Conservation (phyloP, 2,888 invertebrate species). For the Orchestes rusci region DNA sequence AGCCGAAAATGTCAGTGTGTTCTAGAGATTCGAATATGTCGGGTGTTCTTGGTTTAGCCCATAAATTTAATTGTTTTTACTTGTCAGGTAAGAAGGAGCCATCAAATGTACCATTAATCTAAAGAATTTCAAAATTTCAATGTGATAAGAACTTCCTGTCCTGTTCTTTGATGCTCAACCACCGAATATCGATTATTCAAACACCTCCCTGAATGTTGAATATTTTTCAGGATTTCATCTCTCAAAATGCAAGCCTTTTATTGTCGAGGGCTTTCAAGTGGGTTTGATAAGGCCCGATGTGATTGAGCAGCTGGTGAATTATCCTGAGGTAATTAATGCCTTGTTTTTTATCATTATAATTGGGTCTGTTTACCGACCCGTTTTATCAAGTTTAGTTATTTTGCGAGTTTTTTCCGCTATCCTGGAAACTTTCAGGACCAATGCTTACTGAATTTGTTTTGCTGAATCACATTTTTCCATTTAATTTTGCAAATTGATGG, state of each 20-base stretch:
- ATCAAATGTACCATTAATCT: constrained; percentile 2
- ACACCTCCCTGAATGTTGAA: background rate
- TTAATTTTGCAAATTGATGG: no score
- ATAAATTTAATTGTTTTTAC: constrained; percentile 86
- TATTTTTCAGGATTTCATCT: constrained; percentile 59
- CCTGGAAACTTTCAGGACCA: no score
- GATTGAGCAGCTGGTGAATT: constrained; percentile 68
- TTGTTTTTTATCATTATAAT: background rate
- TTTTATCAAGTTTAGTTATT: no score
- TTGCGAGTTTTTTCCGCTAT: no score
- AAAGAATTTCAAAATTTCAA: no score
- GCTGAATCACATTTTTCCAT: no score
- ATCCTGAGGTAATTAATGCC: constrained; percentile 60
- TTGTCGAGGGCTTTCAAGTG: constrained; percentile 83
- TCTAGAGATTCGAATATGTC: no score
- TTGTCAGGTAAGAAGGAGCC: constrained; percentile 61
- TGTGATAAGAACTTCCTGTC: constrained; percentile 7
- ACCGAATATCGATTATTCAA: constrained; percentile 12
- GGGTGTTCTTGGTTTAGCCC: constrained; percentile 57
- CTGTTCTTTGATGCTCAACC: background rate
- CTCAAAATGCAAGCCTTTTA: constrained; percentile 77
- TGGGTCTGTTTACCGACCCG: no score
- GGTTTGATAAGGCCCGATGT: constrained; percentile 82
- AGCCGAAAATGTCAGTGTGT: no score
- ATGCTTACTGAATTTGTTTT: no score